Base-by-base conservation (phyloP, 1,140 invertebrate species). In the Stegodyphus dumicola region DNA sequence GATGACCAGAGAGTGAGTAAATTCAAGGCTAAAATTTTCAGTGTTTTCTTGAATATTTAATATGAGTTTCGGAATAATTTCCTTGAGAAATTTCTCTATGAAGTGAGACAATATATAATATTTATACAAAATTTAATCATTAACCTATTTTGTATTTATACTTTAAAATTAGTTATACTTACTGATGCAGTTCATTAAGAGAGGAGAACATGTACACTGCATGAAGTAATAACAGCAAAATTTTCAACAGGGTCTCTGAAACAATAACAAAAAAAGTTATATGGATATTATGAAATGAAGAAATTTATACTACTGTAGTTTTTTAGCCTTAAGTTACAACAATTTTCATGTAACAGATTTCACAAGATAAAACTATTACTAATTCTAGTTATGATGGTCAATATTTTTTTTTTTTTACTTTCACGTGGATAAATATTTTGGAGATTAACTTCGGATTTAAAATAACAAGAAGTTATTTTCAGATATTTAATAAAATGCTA, bases 141-240 rank as follows among this genome's bases (percentile, higher is more conserved):
- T 9, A 73, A 73, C 33, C 7, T 52, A 2, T 10, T 10, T 7
- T 13, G 9, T 48, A 15, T 73, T 51, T 48, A 9, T 49, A 48
- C 10, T 49, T 11, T 10, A 49, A 11, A 7, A 49, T 11, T 18
- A 11, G 4, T 18, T 64, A 51, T n/a, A 70, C 51, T 69, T 73
- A 78, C 76, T 60, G 54, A 66, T 86, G 76, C 15, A 86, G n/a
- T 17, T 79, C 33, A 15, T 69, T 64, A 13, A 86, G 51, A 77
- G 64, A 88, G 89, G 90, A 90, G 87, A 93, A 90, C 88, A 92
- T 91, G 88, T 93, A 93, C 1, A 92, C 89, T 71, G 92, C 91
- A 89, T 95, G 94, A 2, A 94, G 90, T 69, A 95, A 75, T 54
- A 94, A 91, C 56, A 96, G 89, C 3, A 94, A 90, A 71, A 95